phyloP scores from a whole-genome alignment of 2,888 invertebrate genomes.

The Sinelater perroti region DNA sequence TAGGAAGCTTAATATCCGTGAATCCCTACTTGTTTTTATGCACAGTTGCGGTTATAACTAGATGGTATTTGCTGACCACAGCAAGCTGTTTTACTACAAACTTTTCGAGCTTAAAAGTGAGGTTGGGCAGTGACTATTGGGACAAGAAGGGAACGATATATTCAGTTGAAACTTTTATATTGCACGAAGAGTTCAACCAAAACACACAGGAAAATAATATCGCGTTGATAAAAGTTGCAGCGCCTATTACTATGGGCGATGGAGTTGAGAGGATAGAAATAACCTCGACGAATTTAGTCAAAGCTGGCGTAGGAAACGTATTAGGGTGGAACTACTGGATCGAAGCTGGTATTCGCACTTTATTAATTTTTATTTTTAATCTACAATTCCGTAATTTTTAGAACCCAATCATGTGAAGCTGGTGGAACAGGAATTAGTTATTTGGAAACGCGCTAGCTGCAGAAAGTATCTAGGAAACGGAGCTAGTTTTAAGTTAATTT shows the following conservation, averaged over 20 bases:
- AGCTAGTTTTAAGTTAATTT: background rate
- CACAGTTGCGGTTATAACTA: conserved; percentile 8
- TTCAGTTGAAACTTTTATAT: conserved; percentile 4
- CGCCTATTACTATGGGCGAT: background rate
- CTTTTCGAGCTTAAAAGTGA: background rate
- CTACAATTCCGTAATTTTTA: background rate
- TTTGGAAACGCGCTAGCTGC: conserved; percentile 1
- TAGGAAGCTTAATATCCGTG: conserved; percentile 19
- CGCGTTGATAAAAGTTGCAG: conserved; percentile 6
- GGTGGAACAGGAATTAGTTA: background rate
- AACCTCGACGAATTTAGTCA: background rate
- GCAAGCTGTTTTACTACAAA: conserved; percentile 12
- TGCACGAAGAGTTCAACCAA: conserved; percentile 14
- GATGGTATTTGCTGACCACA: conserved; percentile 10
- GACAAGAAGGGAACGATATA: conserved; percentile 2
- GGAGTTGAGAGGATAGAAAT: background rate
- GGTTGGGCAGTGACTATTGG: conserved; percentile 19
- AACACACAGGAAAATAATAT: conserved; percentile 13
- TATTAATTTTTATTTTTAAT: too few species aligned
- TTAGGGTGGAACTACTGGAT: conserved; percentile 15
- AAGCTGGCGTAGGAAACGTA: background rate
- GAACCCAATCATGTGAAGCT: background rate
- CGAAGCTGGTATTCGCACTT: conserved; percentile 6
- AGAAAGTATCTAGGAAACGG: background rate
- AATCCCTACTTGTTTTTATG: conserved; percentile 21